phyloP scores from a whole-genome alignment of 2,888 invertebrate species.

The Dermolepida albohirtum region DNA sequence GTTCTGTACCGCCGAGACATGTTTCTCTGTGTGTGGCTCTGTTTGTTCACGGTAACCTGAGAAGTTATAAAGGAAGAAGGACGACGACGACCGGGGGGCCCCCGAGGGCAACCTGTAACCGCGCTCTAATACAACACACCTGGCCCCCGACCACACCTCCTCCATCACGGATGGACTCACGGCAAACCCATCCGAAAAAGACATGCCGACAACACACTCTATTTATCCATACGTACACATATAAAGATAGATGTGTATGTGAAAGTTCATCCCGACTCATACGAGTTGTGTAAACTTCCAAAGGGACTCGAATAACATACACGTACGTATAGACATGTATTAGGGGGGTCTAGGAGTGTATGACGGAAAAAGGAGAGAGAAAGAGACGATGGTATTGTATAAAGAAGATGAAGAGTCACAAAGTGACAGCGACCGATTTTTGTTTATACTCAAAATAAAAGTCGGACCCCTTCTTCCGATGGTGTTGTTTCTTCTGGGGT shows the following conservation, averaged over 20 bases:
- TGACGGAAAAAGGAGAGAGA: slow-evolving; percentile 4
- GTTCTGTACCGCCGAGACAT: slow-evolving; percentile 15
- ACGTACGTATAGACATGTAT: not conserved
- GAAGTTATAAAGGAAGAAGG: slow-evolving; percentile 44
- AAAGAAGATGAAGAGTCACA: slow-evolving; percentile 24
- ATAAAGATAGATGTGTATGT: slow-evolving; percentile 1
- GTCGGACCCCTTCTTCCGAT: slow-evolving; percentile 22
- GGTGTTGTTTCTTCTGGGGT: slow-evolving; percentile 33
- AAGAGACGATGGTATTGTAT: slow-evolving; percentile 4
- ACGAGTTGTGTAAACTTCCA: slow-evolving; percentile 40
- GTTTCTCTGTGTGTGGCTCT: slow-evolving; percentile 49
- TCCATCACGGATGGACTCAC: slow-evolving; percentile 2
- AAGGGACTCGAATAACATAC: slow-evolving; percentile 23
- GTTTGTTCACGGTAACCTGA: slow-evolving; percentile 52
- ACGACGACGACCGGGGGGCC: slow-evolving; percentile 31
- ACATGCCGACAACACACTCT: slow-evolving; percentile 32
- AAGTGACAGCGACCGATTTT: slow-evolving; percentile 41
- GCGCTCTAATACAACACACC: slow-evolving; percentile 50
- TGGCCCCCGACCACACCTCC: slow-evolving; percentile 45
- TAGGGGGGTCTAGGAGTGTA: not conserved
- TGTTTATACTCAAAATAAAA: slow-evolving; percentile 41
- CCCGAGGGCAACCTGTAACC: slow-evolving; percentile 43
- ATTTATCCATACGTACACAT: slow-evolving; percentile 18
- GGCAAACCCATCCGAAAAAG: slow-evolving; percentile 37
- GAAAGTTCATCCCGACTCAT: slow-evolving; percentile 36